phyloP scores from a whole-genome alignment of 2,113 vertebrate genomes.

The Acrocephalus kingi region DNA sequence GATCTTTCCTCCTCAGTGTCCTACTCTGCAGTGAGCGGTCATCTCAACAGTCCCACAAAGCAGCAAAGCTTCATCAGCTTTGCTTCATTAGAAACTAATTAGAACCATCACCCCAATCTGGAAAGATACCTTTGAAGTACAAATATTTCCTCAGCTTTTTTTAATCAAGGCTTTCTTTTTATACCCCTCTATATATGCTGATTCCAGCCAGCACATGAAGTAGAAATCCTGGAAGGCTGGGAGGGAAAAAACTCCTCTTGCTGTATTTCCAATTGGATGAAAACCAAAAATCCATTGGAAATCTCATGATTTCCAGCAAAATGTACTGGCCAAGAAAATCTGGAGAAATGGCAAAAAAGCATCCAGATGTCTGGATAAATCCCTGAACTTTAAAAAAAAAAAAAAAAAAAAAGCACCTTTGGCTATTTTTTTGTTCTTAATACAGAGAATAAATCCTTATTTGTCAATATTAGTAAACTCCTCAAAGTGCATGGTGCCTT shows the following conservation, averaged over 20 bases:
- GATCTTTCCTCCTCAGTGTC: background rate
- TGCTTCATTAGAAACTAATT: background rate
- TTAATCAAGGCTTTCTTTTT: conserved; percentile 30
- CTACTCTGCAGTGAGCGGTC: background rate
- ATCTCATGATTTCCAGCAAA: conserved; percentile 15
- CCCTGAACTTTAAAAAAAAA: background rate
- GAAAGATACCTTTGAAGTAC: conserved; percentile 45
- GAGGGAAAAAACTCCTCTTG: conserved; percentile 42
- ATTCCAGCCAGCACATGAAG: background rate
- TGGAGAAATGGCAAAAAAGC: conserved; percentile 31
- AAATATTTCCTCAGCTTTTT: conserved; percentile 41
- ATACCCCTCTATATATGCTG: background rate
- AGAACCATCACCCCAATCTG: conserved; percentile 5
- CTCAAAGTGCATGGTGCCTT: background rate
- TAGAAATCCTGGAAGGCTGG: conserved; percentile 41
- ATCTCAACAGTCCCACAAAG: background rate
- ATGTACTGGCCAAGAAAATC: background rate
- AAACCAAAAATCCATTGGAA: conserved; percentile 10
- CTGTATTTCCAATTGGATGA: conserved; percentile 33
- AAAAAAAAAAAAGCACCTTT: too few species aligned
- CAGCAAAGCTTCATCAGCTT: background rate
- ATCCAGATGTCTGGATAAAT: conserved; percentile 44
- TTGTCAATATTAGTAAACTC: background rate
- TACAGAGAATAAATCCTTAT: background rate
- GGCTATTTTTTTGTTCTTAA: background rate